Evolutionary conservation across 2,888 invertebrate species (phyloP), one percentile per base, ranked within the genome.

Genomic region (Tholera decimalis): DNA sequence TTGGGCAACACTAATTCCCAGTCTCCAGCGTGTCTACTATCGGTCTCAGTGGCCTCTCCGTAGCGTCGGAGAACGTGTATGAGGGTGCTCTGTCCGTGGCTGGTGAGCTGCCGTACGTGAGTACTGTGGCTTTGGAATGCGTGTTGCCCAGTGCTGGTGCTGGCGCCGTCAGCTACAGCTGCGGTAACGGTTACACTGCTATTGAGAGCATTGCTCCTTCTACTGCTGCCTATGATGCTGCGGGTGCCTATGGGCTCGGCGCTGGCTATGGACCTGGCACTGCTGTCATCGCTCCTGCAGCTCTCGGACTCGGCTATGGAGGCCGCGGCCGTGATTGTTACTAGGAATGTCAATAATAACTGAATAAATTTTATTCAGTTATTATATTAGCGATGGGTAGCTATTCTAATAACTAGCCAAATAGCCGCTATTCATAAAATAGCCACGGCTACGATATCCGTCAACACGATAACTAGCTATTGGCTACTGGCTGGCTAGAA

Each of bases 11-110:
- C n/a, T n/a, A n/a, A 49, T 60, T 18, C 65, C 80, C 24, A 77
- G 58, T 80, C 24, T 46, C 72, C 54, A 82, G 72, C 24, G 15
- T 13, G 6, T 80, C 78, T 20, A 26, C 58, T 30, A 43, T 61
- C 7, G 46, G 53, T 22, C 80, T 78, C 22, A 63, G 11, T 15
- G 80, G 78, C 0, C 47, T 80, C 35, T 67, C 76, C 11, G 46
- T 81, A 20, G 43, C 61, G 9, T 81, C 80, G 44, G 81, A 80
- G 15, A 81, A 80, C 33, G 58, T 57, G 20, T 80, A 26, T 28
- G 80, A 80, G 22, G 80, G 80, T 47, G n/a, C 39, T 22, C 49
- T 80, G n/a, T 53, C 60, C 13, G 68, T 69, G 3, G 55, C 56
- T 44, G 81, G 76, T 53, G 81, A 71, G 63, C 49, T 69, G 41